Conservation (phyloP, 2,888 invertebrate genomes). For the Drosophila percnosoma region DNA sequence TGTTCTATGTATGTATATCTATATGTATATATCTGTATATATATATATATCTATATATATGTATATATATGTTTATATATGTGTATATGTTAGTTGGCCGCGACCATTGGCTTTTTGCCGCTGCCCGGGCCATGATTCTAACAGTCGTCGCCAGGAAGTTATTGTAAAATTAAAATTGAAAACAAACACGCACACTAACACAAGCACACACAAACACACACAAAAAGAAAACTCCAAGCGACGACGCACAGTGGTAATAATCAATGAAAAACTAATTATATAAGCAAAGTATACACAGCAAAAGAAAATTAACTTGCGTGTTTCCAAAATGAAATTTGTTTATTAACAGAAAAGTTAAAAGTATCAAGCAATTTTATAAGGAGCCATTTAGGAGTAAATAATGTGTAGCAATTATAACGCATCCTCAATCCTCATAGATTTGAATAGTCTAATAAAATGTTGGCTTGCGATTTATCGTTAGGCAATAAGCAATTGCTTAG, state of each 20-base stretch:
- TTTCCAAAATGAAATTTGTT: not conserved
- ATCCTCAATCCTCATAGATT: not conserved
- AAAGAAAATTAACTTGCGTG: not conserved
- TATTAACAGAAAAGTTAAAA: not conserved
- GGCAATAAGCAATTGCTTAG: not conserved
- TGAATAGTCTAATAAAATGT: not conserved
- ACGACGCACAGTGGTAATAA: slow-evolving; percentile 17
- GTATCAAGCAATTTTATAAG: not conserved
- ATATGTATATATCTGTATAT: slow-evolving; percentile 10
- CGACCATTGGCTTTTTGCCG: slow-evolving; percentile 15
- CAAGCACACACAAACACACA: not conserved
- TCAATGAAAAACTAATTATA: not conserved
- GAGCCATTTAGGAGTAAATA: not conserved
- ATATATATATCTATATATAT: slow-evolving; percentile 3
- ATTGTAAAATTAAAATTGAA: slow-evolving; percentile 65
- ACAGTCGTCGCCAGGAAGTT: slow-evolving; percentile 27
- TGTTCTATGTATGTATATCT: not conserved
- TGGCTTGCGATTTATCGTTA: not conserved
- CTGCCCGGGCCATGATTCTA: slow-evolving; percentile 20
- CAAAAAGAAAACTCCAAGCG: not conserved
- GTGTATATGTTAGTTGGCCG: slow-evolving; percentile 4
- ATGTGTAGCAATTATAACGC: not conserved
- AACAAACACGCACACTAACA: slow-evolving; percentile 45
- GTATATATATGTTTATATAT: not conserved
- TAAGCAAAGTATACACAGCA: not conserved